These are phyloP conservation scores for Picathartes gymnocephalus DNA, from an alignment of 2,113 vertebrate species.

Conservation along the genomic window DNA sequence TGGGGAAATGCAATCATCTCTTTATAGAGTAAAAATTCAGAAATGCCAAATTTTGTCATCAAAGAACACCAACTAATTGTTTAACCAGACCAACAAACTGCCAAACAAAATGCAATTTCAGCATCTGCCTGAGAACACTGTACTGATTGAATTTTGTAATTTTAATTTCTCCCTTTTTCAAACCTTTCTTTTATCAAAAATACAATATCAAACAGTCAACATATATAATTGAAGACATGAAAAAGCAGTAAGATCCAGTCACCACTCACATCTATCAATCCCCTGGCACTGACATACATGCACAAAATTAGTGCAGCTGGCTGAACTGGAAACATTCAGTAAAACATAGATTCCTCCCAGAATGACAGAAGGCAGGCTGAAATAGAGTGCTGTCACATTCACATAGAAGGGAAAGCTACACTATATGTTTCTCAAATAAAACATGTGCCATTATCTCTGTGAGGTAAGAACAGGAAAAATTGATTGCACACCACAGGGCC, in stretches of 20 bases:
- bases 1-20: neutral
- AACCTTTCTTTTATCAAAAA: neutral
- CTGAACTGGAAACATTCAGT: neutral
- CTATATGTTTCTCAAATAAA: neutral
- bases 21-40: neutral
- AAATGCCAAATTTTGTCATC: neutral
- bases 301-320: neutral
- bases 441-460: neutral
- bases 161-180: neutral
- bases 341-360: neutral
- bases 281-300: neutral
- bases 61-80: neutral
- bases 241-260: neutral
- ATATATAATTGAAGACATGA: neutral
- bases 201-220: neutral
- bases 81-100: neutral
- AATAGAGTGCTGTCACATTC: neutral
- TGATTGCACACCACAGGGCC: neutral
- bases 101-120: neutral
- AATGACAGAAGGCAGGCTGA: neutral
- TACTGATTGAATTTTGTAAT: neutral
- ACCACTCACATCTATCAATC: neutral
- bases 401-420: neutral
- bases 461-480: neutral
- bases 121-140: neutral